Percentiles rank a stretch among this genome's conserved stretches.
These are phyloP conservation scores for Sterna hirundo DNA, from an alignment of 2,113 vertebrate genomes.

Conservation along the genomic window DNA sequence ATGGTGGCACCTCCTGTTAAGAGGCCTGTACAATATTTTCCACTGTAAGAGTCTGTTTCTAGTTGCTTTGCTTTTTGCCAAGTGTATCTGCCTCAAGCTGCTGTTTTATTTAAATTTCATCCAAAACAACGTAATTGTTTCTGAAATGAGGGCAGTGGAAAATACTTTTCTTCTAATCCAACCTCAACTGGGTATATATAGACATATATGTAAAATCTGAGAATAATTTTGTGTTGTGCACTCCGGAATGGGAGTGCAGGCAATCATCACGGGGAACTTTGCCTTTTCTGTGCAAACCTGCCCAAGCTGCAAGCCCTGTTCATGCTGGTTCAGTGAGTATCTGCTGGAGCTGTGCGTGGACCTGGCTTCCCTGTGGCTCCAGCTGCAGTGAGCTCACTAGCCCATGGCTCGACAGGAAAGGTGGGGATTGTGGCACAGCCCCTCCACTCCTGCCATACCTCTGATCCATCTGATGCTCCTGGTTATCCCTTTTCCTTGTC, in stretches of 20 bases:
- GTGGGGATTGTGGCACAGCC: rapidly evolving
- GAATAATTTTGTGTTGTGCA: not conserved
- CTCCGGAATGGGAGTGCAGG: not conserved
- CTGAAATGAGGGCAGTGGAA: not conserved
- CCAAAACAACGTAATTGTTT: not conserved
- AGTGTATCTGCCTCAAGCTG: not conserved
- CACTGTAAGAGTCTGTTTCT: not conserved
- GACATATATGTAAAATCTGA: not conserved
- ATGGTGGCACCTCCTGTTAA: not conserved
- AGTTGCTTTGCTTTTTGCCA: not conserved
- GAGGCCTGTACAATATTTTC: not conserved
- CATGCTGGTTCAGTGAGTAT: not conserved
- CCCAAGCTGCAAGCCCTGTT: not conserved
- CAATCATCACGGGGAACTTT: not conserved
- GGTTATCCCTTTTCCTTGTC: not conserved
- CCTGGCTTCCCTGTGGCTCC: not conserved
- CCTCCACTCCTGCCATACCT: not conserved
- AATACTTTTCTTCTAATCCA: not conserved
- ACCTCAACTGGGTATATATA: not conserved
- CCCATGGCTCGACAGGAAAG: rapidly evolving
- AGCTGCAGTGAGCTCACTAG: not conserved
- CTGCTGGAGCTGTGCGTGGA: not conserved
- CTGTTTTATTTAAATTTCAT: not conserved
- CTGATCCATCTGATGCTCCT: not conserved
- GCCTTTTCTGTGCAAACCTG: not conserved